A percentile compares a stretch with the other conserved stretches of the same genome.
These are phyloP conservation scores for Mesorhabditis belari DNA, from an alignment of 2,888 invertebrate genomes.

Conservation along the genomic window DNA sequence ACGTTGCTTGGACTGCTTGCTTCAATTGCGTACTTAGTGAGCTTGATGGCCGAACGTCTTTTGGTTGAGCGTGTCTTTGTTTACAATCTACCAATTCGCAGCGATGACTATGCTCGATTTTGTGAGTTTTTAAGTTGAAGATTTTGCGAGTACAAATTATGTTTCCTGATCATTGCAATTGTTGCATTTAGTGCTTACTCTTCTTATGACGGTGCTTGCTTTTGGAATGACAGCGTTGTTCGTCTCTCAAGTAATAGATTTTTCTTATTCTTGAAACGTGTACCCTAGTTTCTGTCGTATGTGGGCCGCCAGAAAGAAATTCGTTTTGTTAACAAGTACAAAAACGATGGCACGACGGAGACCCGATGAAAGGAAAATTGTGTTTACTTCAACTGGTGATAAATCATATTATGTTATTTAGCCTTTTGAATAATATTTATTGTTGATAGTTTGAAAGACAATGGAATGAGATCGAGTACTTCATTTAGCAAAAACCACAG, in stretches of 20 bases:
- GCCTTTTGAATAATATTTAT: no score
- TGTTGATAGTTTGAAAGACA: no score
- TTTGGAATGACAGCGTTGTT: not conserved
- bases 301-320: not conserved
- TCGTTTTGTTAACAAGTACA: not conserved
- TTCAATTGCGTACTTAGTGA: slow-evolving; percentile 9
- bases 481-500: not conserved
- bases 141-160: not conserved
- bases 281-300: not conserved
- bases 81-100: slow-evolving; percentile 3
- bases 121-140: slow-evolving; percentile 7
- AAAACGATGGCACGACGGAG: no score
- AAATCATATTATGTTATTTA: not conserved
- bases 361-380: not conserved
- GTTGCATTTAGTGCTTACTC: not conserved
- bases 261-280: no score
- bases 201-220: not conserved
- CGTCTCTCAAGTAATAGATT: not conserved
- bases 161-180: not conserved
- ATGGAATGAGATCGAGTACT: no score
- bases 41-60: slow-evolving; percentile 9
- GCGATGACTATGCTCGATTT: slow-evolving; percentile 21
- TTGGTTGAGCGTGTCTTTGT: slow-evolving; percentile 7
- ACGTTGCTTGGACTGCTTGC: slow-evolving; percentile 5
- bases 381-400: not conserved